Base-by-base conservation (phyloP, 2,888 invertebrate species). In the Odontocolon sp. region DNA sequence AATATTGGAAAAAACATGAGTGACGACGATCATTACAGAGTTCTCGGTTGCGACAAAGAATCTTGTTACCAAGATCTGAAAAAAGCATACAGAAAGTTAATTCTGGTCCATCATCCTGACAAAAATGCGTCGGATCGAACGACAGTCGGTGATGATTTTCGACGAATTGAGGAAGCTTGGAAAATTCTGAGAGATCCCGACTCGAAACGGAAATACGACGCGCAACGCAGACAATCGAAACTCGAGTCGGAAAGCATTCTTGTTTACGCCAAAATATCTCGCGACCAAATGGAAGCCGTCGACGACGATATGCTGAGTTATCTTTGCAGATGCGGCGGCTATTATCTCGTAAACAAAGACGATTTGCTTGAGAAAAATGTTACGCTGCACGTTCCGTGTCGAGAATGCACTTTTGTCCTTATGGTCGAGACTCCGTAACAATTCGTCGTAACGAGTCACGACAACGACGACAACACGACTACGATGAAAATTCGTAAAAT, bases 381-480 rank as follows among this genome's bases (percentile, higher is more conserved):
- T 54, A 63, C 68, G 2, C 50, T 89, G 21, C 84, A 87, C 2
- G 80, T 91, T 85, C 86, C 87, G 50, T 96, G 96, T 91, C 93
- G 93, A 86, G 94, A 95, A 89, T 96, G 96, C 90, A 95, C 95
- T 57, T 93, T 95, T 89, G 92, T 93, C 83, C 93, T 95, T 85
- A 89, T 92, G 83, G 90, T 94, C 54, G 91, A 92, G 87, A 88
- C 23, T 23, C 1, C 9, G 21, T 8, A n/a, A 9, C 23, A 47
- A 3, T n/a, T n/a, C n/a, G n/a, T n/a, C n/a, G n/a, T n/a, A n/a
- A n/a, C n/a, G n/a, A n/a, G n/a, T n/a, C n/a, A n/a, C n/a, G n/a
- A n/a, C n/a, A n/a, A n/a, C n/a, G n/a, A n/a, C n/a, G n/a, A n/a
- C n/a, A n/a, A n/a, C n/a, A n/a, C n/a, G n/a, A n/a, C n/a, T 11